Conservation (phyloP, 37 sponge, comb jelly and placozoan genomes). For the Chondrilla cf. caribensis region DNA sequence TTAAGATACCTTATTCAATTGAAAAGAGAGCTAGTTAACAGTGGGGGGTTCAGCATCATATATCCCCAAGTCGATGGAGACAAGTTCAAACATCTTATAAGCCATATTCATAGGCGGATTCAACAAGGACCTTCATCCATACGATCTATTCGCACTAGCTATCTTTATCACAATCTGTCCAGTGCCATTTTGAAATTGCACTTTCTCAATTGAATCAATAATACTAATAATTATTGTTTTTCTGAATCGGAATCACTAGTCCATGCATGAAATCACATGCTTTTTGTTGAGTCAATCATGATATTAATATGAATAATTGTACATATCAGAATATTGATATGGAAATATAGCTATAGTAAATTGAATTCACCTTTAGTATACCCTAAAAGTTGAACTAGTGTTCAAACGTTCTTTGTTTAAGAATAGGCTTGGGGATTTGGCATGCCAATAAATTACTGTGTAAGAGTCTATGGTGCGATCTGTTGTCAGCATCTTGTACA, state of each 20-base stretch:
- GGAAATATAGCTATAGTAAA: no score
- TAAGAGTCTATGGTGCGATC: not conserved
- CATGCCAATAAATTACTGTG: not conserved
- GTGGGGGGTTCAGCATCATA: slow-evolving; percentile 56
- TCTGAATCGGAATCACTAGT: no score
- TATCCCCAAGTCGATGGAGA: slow-evolving; percentile 60
- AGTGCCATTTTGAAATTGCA: not conserved
- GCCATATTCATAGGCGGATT: slow-evolving; percentile 37
- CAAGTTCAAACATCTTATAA: slow-evolving; percentile 38
- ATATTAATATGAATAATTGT: no score
- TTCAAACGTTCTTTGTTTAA: no score
- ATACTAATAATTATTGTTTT: no score
- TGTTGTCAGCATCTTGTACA: not conserved
- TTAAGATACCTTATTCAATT: slow-evolving; percentile 35
- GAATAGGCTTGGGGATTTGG: not conserved
- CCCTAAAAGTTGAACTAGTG: no score
- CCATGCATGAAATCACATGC: no score
- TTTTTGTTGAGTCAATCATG: no score
- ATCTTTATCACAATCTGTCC: not conserved
- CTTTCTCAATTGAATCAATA: no score
- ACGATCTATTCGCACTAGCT: not conserved
- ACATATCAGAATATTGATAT: no score
- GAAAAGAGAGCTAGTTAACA: slow-evolving; percentile 56
- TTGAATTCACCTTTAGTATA: no score
- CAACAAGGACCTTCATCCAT: not conserved